These are phyloP conservation scores for Sphaerophoria rueppellii DNA, from an alignment of 2,888 invertebrate species.

Conservation along the genomic window DNA sequence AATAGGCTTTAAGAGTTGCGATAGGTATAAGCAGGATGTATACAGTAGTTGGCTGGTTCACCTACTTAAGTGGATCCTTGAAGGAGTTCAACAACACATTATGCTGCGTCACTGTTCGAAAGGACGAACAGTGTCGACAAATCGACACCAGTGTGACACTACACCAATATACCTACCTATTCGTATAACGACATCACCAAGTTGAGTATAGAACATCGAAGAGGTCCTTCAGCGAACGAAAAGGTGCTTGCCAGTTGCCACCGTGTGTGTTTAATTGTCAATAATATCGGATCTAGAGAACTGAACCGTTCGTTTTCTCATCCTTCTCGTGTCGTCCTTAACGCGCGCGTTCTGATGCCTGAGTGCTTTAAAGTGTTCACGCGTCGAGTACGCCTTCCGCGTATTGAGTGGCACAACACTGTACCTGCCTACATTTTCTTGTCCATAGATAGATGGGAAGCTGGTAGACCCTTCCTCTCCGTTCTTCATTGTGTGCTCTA, in stretches of 20 bases:
- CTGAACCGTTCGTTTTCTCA: slow-evolving; percentile 38
- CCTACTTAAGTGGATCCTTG: slow-evolving; percentile 60
- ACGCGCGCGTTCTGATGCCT: slow-evolving; percentile 12
- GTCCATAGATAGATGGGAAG: neutral
- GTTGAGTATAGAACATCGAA: neutral
- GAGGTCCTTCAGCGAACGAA: slow-evolving; percentile 58
- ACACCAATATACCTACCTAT: too few species aligned
- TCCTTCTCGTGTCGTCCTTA: neutral
- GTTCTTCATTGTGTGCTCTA: neutral
- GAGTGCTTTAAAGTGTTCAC: slow-evolving; percentile 73
- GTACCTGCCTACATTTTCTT: neutral
- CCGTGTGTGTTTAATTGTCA: slow-evolving; percentile 74
- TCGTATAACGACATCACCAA: slow-evolving; percentile 30
- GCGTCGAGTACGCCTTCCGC: slow-evolving; percentile 70
- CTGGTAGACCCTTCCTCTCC: slow-evolving; percentile 30
- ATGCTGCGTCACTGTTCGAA: slow-evolving; percentile 44
- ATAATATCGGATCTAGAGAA: slow-evolving; percentile 71
- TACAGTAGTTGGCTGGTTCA: slow-evolving; percentile 47
- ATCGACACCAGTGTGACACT: neutral
- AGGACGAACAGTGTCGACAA: slow-evolving; percentile 46
- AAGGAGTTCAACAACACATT: slow-evolving; percentile 68
- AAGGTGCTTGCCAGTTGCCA: slow-evolving; percentile 69
- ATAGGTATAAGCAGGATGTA: neutral
- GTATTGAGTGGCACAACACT: slow-evolving; percentile 63
- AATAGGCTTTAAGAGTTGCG: slow-evolving; percentile 21